Percentiles rank a stretch among this genome's conserved stretches.
Evolutionary conservation across 2,888 invertebrate species (phyloP).

Genomic region (Ophonus ardosiacus): DNA sequence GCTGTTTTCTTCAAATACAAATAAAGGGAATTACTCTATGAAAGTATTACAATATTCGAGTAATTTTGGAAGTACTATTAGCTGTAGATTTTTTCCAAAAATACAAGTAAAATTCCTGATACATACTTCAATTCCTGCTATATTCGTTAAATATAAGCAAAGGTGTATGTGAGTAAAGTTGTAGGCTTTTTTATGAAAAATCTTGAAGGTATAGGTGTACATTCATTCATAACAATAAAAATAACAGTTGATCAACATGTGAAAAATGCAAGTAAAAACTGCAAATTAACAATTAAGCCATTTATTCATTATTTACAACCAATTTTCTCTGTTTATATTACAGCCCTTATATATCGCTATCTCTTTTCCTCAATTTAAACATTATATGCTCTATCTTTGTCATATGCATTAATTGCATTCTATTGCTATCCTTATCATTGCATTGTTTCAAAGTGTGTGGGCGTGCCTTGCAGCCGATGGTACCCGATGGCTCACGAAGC

Average conservation of each 20-base stretch:
- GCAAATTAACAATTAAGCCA: constrained; percentile 61
- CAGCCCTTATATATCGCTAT: background rate
- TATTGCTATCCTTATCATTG: constrained; percentile 19
- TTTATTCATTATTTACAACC: constrained; percentile 59
- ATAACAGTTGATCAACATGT: constrained; percentile 44
- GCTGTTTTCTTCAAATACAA: too few species aligned
- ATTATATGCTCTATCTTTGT: constrained; percentile 28
- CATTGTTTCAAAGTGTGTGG: constrained; percentile 61
- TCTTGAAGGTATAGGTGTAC: background rate
- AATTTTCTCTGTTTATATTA: background rate
- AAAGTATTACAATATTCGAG: too few species aligned
- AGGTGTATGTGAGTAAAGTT: background rate
- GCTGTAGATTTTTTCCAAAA: too few species aligned
- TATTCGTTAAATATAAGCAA: too few species aligned
- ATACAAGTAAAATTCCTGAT: too few species aligned
- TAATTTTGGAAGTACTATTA: too few species aligned
- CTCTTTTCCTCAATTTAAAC: constrained; percentile 54
- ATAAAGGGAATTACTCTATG: too few species aligned
- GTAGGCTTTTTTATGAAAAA: background rate
- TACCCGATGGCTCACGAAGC: constrained; percentile 41
- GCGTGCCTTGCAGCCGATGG: constrained; percentile 45
- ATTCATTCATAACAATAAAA: constrained; percentile 52
- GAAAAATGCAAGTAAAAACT: constrained; percentile 61
- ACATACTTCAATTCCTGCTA: too few species aligned
- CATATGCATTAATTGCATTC: background rate